phyloP scores from a whole-genome alignment of 2,797 vertebrate species.

The Rhyacichthys aspro region DNA sequence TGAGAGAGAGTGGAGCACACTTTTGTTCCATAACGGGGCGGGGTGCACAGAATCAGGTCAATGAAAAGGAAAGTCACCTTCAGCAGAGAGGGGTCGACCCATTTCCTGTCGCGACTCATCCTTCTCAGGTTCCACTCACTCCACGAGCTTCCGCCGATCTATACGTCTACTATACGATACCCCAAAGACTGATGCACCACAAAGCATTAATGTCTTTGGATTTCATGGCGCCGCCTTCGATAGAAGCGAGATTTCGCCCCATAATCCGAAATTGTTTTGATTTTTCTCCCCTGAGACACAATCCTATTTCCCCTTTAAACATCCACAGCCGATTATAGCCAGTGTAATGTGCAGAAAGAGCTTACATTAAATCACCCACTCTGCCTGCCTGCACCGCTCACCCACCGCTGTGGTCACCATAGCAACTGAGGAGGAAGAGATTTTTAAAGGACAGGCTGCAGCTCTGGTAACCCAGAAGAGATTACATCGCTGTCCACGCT shows the following conservation, averaged over 20 bases:
- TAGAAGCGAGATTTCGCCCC: conserved; percentile 38
- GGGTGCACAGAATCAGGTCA: conserved; percentile 73
- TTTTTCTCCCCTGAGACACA: conserved; percentile 56
- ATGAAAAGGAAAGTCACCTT: conserved; percentile 78
- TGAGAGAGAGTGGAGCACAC: conserved; percentile 56
- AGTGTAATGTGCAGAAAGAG: conserved; percentile 62
- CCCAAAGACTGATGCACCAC: conserved; percentile 2
- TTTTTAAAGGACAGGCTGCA: conserved; percentile 47
- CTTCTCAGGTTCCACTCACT: conserved; percentile 54
- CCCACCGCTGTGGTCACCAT: conserved; percentile 71
- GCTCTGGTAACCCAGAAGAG: conserved; percentile 45
- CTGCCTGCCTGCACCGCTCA: conserved; percentile 55
- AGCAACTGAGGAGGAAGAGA: conserved; percentile 73
- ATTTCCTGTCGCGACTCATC: conserved; percentile 46
- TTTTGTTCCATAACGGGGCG: conserved; percentile 55
- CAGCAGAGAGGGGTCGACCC: conserved; percentile 52
- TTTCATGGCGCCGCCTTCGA: conserved; percentile 28
- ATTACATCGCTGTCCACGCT: conserved; percentile 35
- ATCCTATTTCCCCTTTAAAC: conserved; percentile 67
- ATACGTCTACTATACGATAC: conserved; percentile 18
- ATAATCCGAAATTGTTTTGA: conserved; percentile 61
- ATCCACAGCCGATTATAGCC: conserved; percentile 70
- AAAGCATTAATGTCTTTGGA: conserved; percentile 35
- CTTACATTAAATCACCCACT: conserved; percentile 68
- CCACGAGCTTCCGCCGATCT: conserved; percentile 4